Conservation (phyloP, 2,888 invertebrate species). For the Trisateles emortualis region DNA sequence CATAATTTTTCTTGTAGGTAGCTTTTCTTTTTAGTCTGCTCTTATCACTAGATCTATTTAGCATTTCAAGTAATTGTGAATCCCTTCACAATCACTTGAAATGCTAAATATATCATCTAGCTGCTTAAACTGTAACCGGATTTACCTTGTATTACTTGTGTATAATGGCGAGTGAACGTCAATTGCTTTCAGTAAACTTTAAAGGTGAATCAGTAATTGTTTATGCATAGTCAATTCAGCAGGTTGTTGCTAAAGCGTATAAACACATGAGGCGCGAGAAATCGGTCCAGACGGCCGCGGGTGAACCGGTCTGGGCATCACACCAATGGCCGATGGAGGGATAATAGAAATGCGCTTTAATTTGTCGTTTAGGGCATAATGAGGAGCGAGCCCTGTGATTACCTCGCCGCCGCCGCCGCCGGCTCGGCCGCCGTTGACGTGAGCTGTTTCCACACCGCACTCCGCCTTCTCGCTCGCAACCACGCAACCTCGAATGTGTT, state of each 20-base stretch:
- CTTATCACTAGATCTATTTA: no score
- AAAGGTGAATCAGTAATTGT: constrained; percentile 52
- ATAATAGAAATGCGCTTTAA: constrained; percentile 87
- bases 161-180: constrained; percentile 32
- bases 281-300: constrained; percentile 54
- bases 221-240: constrained; percentile 66
- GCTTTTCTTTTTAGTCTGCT: no score
- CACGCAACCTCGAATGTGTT: constrained; percentile 63
- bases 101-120: neutral
- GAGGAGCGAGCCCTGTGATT: constrained; percentile 87
- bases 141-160: constrained; percentile 24
- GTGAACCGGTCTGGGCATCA: constrained; percentile 76
- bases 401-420: constrained; percentile 83
- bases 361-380: constrained; percentile 87
- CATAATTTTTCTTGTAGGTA: no score
- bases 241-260: constrained; percentile 56
- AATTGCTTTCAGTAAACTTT: constrained; percentile 48
- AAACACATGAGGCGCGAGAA: constrained; percentile 57
- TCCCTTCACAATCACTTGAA: neutral
- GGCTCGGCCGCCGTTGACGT: constrained; percentile 85
- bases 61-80: neutral
- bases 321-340: constrained; percentile 79
- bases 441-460: constrained; percentile 71
- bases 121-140: neutral
- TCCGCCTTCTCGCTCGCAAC: constrained; percentile 53